A percentile compares a stretch with the other conserved stretches of the same genome.
Evolutionary conservation across 2,888 invertebrate species (phyloP).

Genomic region (Neocrepidodera transversa): DNA sequence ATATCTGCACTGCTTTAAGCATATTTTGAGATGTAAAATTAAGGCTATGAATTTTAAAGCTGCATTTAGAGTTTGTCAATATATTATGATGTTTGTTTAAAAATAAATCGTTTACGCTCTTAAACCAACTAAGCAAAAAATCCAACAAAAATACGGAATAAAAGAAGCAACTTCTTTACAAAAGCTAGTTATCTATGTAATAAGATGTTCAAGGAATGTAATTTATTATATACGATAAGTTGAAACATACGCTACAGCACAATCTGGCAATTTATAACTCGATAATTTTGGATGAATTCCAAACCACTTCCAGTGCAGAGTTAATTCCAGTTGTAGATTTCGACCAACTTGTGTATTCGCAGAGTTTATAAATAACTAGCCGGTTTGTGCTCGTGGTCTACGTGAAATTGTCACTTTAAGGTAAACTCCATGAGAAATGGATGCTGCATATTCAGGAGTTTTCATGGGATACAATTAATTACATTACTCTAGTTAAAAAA

Average conservation of each 20-base stretch:
- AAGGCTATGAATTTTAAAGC: too few relatives aligned
- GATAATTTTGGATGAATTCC: constrained; percentile 30
- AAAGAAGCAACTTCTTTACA: too few relatives aligned
- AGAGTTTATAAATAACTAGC: constrained; percentile 18
- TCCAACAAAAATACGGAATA: too few relatives aligned
- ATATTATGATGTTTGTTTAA: too few relatives aligned
- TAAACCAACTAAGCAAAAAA: too few relatives aligned
- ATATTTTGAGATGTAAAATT: too few relatives aligned
- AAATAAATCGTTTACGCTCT: too few relatives aligned
- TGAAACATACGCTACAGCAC: constrained; percentile 26
- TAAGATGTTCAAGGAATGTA: constrained; percentile 15
- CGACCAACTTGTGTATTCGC: constrained; percentile 19
- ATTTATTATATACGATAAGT: constrained; percentile 19
- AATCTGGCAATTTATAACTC: constrained; percentile 25
- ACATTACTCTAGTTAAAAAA: too few relatives aligned
- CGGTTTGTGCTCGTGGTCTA: neutral
- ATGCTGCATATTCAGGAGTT: too few relatives aligned
- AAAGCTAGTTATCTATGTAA: constrained; percentile 12
- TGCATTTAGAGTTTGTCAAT: too few relatives aligned
- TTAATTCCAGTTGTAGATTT: constrained; percentile 23
- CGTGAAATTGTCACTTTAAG: neutral
- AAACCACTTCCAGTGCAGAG: constrained; percentile 27
- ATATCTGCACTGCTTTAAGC: neutral
- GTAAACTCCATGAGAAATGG: too few relatives aligned
- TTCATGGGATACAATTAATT: too few relatives aligned